Evolutionary conservation across 1,140 invertebrate species (phyloP).

Genomic region (Brachystomella parvula): DNA sequence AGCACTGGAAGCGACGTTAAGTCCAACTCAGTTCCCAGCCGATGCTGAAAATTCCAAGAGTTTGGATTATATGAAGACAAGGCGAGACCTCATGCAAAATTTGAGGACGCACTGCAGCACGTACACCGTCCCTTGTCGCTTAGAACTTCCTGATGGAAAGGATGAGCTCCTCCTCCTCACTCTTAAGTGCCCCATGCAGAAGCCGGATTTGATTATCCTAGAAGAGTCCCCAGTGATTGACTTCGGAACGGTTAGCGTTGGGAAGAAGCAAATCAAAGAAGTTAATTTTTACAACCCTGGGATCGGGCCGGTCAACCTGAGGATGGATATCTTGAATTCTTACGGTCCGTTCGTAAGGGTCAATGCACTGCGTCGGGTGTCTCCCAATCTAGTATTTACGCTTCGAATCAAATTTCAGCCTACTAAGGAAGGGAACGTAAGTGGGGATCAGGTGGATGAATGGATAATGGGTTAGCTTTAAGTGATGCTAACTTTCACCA

Average conservation of each 20-base stretch:
- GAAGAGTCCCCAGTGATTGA: conserved; percentile 3
- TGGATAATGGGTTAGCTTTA: too few relatives aligned
- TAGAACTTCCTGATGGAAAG: not conserved
- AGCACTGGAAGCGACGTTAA: not conserved
- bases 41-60: not conserved
- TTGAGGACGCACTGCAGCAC: not conserved
- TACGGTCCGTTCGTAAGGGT: conserved; percentile 14
- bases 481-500: too few relatives aligned
- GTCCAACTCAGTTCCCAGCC: not conserved
- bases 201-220: conserved; percentile 10
- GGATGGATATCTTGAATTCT: conserved; percentile 12
- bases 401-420: conserved; percentile 15
- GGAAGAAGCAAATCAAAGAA: not conserved
- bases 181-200: conserved; percentile 11
- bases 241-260: conserved; percentile 7
- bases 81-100: conserved; percentile 9
- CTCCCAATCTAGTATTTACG: conserved; percentile 17
- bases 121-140: conserved; percentile 4
- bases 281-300: conserved; percentile 11
- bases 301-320: not conserved
- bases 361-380: conserved; percentile 13
- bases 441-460: too few relatives aligned
- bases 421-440: not conserved
- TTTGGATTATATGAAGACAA: conserved; percentile 12
- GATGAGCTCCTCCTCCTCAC: conserved; percentile 1